Conservation (phyloP, 2,888 invertebrate species). For the Thymelicus acteon region DNA sequence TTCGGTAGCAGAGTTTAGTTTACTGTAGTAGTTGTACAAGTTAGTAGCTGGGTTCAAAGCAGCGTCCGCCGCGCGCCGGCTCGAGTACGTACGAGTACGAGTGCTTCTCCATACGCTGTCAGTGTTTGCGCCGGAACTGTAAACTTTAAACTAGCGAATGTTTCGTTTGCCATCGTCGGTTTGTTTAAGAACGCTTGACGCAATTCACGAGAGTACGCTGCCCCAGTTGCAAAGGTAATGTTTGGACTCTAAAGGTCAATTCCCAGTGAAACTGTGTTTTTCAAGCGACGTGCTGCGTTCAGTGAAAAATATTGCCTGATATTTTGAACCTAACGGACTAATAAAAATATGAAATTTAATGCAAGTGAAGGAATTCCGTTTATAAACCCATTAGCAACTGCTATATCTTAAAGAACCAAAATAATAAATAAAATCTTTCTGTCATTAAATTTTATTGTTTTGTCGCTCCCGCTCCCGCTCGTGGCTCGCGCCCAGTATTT, state of each 20-base stretch:
- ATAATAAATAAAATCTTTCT: not conserved
- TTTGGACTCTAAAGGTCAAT: no score
- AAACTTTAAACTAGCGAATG: conserved; percentile 31
- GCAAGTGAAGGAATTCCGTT: no score
- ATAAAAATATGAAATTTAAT: no score
- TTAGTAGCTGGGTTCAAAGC: not conserved
- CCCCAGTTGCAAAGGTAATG: no score
- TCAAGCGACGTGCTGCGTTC: no score
- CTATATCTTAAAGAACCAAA: no score
- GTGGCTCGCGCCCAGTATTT: conserved; percentile 25
- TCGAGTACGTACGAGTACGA: no score
- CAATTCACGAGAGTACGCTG: not conserved
- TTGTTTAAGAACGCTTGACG: conserved; percentile 1
- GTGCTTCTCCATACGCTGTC: conserved; percentile 5
- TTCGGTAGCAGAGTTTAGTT: not conserved
- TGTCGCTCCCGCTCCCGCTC: not conserved
- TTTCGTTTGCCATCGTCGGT: conserved; percentile 19
- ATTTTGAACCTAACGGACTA: no score
- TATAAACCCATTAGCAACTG: no score
- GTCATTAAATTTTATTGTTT: no score
- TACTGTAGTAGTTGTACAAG: not conserved
- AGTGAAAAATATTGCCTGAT: no score
- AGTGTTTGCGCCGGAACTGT: conserved; percentile 20
- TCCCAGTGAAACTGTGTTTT: no score
- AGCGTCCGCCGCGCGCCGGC: not conserved